Evolutionary conservation across 2,113 vertebrate species (phyloP), one percentile per base, ranked within the genome.

Genomic region (Narcine bancroftii): DNA sequence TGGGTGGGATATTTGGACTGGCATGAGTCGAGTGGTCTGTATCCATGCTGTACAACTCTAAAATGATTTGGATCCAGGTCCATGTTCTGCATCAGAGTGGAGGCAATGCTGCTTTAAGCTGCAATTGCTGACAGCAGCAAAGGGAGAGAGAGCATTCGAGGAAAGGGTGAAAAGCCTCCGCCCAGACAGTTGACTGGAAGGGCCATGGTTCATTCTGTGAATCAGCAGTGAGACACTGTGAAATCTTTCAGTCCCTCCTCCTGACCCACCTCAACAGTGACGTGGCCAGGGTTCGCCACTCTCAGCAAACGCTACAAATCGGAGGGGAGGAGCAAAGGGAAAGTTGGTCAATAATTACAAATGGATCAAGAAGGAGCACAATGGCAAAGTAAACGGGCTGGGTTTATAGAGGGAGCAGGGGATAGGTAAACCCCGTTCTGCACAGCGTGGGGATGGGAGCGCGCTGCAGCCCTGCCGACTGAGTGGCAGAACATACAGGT

Each of bases 361-460:
- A 6, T 13, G 6, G 13, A 56, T 29, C 2, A 19, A 9, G 21
- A 36, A 33, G 4, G 10, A 53, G 79, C 79, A 24, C 29, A 33
- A 13, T 33, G 7, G n/a, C 4, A 13, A 17, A 24, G 15, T 15
- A 0, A 36, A 63, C 33, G 2, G 11, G 2, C n/a, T 6, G 81
- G 50, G 81, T 15, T 36, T n/a, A 19, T 15, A 21, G 29, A 36
- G 53, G 6, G 15, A n/a, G 87, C 24, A 42, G 39, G 24, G 5
- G 39, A 39, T 26, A 69, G n/a, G 21, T 91, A 63, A 50, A 60
- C 10, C 53, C 93, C 83, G 92, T 93, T 2, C 63, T 69, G 92
- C 76, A 93, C 93, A 92, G 94, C 45, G 94, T 93, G 95, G 9
- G 2, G 15, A 69, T 26, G 0, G 39, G 13, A 26, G 36, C 42